Percentiles rank a stretch among this genome's conserved stretches.
phyloP scores from a whole-genome alignment of 2,888 invertebrate genomes.

The Ephialtes manifestator region DNA sequence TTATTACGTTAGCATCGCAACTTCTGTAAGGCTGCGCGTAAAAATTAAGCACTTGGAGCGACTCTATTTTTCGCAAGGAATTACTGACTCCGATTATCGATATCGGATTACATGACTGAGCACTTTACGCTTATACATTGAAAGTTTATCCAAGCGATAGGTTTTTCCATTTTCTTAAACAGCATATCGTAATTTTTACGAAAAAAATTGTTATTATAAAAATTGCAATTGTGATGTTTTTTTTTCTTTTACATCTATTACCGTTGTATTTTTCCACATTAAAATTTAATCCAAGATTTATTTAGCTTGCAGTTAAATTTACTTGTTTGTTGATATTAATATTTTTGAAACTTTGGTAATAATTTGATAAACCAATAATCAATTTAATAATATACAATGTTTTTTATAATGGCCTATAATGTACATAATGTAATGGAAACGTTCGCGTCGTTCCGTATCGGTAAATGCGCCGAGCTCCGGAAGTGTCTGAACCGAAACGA shows the following conservation, averaged over 20 bases:
- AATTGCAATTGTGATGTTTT: not conserved
- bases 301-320: not conserved
- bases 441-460: not conserved
- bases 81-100: conserved; percentile 75
- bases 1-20: conserved; percentile 18
- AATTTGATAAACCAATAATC: not conserved
- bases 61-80: conserved; percentile 41
- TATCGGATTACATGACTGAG: conserved; percentile 80
- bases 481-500: conserved; percentile 57
- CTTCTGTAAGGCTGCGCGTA: not conserved
- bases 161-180: conserved; percentile 27
- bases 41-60: conserved; percentile 64
- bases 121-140: conserved; percentile 75
- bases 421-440: conserved; percentile 18
- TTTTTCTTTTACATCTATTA: not conserved
- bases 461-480: conserved; percentile 34
- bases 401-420: not conserved
- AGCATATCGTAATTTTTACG: not conserved
- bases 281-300: too few species aligned
- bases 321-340: not conserved
- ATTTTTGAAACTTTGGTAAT: not conserved
- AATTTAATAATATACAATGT: not conserved
- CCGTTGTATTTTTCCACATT: not conserved
- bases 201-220: not conserved
- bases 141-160: not conserved